Evolutionary conservation across 2,113 vertebrate species (phyloP), one percentile per base, ranked within the genome.

Genomic region (Pelecanoides urinatrix): DNA sequence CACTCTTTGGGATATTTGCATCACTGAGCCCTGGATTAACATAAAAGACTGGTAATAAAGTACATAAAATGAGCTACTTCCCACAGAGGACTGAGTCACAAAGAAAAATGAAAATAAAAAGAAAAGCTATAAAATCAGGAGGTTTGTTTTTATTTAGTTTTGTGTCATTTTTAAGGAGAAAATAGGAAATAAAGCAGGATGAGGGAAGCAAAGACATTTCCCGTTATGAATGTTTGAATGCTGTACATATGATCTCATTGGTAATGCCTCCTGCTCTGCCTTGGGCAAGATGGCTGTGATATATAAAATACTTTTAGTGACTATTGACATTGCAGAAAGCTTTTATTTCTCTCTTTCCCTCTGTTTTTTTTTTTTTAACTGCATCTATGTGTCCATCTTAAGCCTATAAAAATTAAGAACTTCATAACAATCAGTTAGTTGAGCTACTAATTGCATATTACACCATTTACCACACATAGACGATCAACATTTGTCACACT

Each of bases 281-380:
- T 94, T 72, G 68, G 53, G 94, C 82, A 91, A 92, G 73, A 83
- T n/a, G 84, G 55, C 38, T 94, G 82, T 89, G 85, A 93, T 86
- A 86, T 83, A 92, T 83, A 92, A 95, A 94, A 96, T 59, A 75
- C 42, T 95, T 95, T 34, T 70, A 91, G 93, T 86, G 47, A 32
- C 50, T 81, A 53, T 88, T 95, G 86, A 92, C 82, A 89, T 47
- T 85, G 77, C 30, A 91, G 45, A 88, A 86, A 88, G 13, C 49
- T 93, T 95, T 81, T 50, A 47, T 86, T 83, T 82, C 55, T 74
- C 40, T 67, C 44, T 88, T 26, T 36, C 16, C 13, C 34, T 22
- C 18, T 67, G 4, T 45, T 13, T 30, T 47, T 86, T 65, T 45
- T 36, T 68, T 59, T n/a, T 61, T 32, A 13, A 50, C n/a, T 86